phyloP scores from a whole-genome alignment of 1,140 invertebrate genomes.

The Phocides pigmalion region DNA sequence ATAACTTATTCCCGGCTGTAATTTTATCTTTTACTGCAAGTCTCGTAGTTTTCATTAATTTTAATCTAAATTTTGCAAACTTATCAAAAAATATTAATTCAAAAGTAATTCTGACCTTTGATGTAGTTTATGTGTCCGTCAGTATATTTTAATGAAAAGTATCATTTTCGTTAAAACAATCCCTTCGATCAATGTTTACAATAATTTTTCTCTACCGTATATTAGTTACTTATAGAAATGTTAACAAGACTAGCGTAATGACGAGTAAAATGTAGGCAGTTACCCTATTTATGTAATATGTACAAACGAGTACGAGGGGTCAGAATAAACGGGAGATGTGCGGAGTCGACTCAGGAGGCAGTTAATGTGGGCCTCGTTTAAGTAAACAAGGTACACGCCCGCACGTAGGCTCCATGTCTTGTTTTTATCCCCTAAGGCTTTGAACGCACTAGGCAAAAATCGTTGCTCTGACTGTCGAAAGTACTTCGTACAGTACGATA shows the following conservation, averaged over 20 bases:
- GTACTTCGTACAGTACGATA: too few species aligned
- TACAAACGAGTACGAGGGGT: constrained; percentile 26
- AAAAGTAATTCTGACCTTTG: too few species aligned
- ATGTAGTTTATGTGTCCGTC: too few species aligned
- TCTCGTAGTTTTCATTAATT: too few species aligned
- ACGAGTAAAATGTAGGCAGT: not conserved
- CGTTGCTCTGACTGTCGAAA: not conserved
- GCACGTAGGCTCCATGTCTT: constrained; percentile 68
- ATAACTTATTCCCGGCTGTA: too few species aligned
- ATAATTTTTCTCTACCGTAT: not conserved
- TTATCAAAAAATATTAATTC: too few species aligned
- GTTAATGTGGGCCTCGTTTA: constrained; percentile 72
- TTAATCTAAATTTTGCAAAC: too few species aligned
- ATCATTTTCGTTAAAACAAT: too few species aligned
- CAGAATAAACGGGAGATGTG: constrained; percentile 35
- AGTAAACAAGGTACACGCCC: constrained; percentile 77
- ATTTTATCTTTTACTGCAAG: too few species aligned
- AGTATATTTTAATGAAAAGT: too few species aligned
- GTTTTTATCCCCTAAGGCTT: constrained; percentile 76
- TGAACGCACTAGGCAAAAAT: not conserved
- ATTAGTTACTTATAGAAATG: not conserved
- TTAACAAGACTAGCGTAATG: not conserved
- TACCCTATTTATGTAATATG: constrained; percentile 3
- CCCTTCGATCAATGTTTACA: too few species aligned
- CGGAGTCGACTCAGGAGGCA: constrained; percentile 55